Conservation (phyloP, 2,888 invertebrate species). For the Parnassius glacialis region DNA sequence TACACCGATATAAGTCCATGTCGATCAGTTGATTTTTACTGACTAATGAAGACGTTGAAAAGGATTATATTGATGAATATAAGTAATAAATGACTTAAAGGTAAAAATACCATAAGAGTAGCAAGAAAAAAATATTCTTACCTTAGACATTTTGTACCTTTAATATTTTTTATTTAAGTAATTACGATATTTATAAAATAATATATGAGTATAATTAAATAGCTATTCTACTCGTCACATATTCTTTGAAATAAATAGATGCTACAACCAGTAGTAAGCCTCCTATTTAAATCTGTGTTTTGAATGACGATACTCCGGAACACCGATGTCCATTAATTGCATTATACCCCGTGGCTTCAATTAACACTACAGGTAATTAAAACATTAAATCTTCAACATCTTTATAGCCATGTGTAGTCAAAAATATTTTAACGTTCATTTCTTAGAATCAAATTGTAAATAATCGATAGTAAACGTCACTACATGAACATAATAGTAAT, state of each 20-base stretch:
- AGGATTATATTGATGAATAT: too few relatives aligned
- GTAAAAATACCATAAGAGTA: too few relatives aligned
- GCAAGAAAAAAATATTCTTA: too few relatives aligned
- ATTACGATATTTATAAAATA: too few relatives aligned
- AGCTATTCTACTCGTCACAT: conserved; percentile 6
- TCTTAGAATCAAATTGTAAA: conserved; percentile 22
- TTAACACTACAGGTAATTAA: conserved; percentile 50
- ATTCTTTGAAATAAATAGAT: conserved; percentile 15
- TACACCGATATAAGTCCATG: too few relatives aligned
- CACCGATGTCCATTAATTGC: conserved; percentile 44
- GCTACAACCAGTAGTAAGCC: conserved; percentile 14
- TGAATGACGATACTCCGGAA: conserved; percentile 54
- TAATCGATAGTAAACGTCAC: conserved; percentile 40
- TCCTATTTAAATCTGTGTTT: conserved; percentile 21
- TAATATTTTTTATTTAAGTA: too few relatives aligned
- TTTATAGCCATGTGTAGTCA: conserved; percentile 23
- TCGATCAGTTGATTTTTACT: too few relatives aligned
- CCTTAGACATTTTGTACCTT: too few relatives aligned
- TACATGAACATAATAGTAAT: conserved; percentile 38
- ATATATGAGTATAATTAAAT: too few relatives aligned
- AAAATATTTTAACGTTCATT: conserved; percentile 18
- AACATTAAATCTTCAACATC: conserved; percentile 27
- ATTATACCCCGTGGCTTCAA: conserved; percentile 51
- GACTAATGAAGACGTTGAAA: too few relatives aligned
- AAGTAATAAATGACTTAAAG: too few relatives aligned